Evolutionary conservation across 2,888 invertebrate genomes (phyloP).

Genomic region (Apomyelois bistriatella): DNA sequence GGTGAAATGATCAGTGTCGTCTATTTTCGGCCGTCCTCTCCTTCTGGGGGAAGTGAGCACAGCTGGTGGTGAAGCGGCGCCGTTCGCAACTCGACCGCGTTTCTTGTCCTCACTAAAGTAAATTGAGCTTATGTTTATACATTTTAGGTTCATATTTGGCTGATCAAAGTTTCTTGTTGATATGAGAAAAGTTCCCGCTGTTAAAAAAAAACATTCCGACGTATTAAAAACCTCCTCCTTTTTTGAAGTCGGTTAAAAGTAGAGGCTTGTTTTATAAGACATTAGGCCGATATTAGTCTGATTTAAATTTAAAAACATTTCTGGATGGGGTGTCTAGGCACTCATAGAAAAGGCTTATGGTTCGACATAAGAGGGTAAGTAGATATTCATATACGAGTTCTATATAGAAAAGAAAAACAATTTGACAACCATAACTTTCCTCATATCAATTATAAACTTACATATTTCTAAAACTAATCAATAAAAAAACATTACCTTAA

Average conservation of each 20-base stretch:
- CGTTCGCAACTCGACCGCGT: conserved; percentile 42
- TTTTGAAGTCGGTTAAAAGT: too few relatives aligned
- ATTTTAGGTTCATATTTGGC: too few relatives aligned
- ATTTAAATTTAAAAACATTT: too few relatives aligned
- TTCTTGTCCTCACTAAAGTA: conserved; percentile 39
- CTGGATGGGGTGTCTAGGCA: too few relatives aligned
- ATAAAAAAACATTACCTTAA: not conserved
- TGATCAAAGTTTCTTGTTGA: not conserved
- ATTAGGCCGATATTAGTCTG: too few relatives aligned
- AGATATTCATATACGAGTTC: too few relatives aligned
- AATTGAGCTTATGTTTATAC: conserved; percentile 17
- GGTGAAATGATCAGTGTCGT: conserved; percentile 62
- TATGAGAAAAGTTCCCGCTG: not conserved
- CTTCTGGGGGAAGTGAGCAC: conserved; percentile 30
- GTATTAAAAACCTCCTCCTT: too few relatives aligned
- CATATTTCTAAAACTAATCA: not conserved
- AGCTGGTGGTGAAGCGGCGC: conserved; percentile 40
- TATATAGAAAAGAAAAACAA: too few relatives aligned
- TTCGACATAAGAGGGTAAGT: too few relatives aligned
- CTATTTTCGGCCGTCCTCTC: conserved; percentile 43
- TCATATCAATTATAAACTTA: not conserved
- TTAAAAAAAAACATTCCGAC: too few relatives aligned
- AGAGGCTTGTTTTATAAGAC: too few relatives aligned
- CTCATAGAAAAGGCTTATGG: too few relatives aligned
- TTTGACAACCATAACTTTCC: not conserved